Base-by-base conservation (phyloP, 2,113 vertebrate species). In the Agapornis roseicollis region DNA sequence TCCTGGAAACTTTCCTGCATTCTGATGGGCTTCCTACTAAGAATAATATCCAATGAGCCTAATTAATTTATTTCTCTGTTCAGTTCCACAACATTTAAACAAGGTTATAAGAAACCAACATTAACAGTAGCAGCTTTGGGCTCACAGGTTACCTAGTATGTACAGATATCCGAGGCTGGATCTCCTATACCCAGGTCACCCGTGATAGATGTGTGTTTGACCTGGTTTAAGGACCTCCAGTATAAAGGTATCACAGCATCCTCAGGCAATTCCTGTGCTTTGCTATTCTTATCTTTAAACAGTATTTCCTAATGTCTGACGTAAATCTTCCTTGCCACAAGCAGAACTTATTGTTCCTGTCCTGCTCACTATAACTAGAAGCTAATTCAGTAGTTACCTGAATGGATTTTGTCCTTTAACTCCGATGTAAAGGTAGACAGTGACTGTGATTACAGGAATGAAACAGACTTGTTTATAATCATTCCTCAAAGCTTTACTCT, bases 191-290 rank as follows among this genome's bases (percentile, higher is more conserved):
- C 7, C 23, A 49, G 37, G 22, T 47, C 31, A 50, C 42, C 80
- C 60, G 61, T 88, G 35, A 41, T 9, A 94, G 35, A 63, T 31
- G 22, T n/a, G 23, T 7, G 2, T 85, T 42, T 88, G 65, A 66
- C 13, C 47, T 78, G 64, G 74, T 92, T 79, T 78, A 78, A 89
- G 71, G 92, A 91, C 79, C 70, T 90, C 53, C 82, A 80, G 49
- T 66, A 65, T 1, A 66, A n/a, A 92, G 80, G 35, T 23, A 1
- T 82, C 94, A 90, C 58, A 73, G 83, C 60, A 86, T 86, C 94
- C 89, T 84, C 83, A 84, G 95, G 86, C 92, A 94, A 74, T 92
- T 97, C 94, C 83, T 94, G 90, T 90, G 52, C 77, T 92, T 93
- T 86, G 33, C 83, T 84, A 29, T 71, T 96, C 83, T 96, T 94